phyloP scores from a whole-genome alignment of 2,888 invertebrate genomes.

The Heliconius sara region DNA sequence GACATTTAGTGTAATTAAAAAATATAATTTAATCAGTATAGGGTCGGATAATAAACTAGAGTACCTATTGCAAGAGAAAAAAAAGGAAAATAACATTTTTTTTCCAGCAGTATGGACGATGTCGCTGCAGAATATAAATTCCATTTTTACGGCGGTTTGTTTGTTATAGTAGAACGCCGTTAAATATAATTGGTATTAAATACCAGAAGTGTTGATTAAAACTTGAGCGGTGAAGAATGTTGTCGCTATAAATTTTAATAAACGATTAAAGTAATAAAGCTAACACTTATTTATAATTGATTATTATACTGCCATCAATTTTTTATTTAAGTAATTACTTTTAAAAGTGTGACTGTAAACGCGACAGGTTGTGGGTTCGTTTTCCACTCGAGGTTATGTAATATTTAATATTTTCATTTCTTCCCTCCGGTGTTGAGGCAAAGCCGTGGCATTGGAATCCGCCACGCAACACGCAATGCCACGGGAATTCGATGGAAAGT shows the following conservation, averaged over 20 bases:
- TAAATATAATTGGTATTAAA: slow-evolving; percentile 29
- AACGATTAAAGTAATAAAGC: slow-evolving; percentile 6
- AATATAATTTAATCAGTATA: slow-evolving; percentile 17
- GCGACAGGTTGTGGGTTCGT: neutral
- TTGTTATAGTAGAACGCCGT: slow-evolving; percentile 26
- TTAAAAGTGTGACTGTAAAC: neutral
- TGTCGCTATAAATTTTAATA: slow-evolving; percentile 9
- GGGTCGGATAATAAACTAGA: neutral
- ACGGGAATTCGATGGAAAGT: neutral
- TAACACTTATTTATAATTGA: neutral
- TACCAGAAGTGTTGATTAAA: slow-evolving; percentile 33
- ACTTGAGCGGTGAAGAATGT: slow-evolving; percentile 11
- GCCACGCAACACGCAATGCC: neutral
- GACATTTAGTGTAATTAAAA: slow-evolving; percentile 23
- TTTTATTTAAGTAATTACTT: too few species aligned
- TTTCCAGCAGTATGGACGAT: neutral
- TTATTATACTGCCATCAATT: neutral
- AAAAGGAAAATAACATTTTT: slow-evolving; percentile 15
- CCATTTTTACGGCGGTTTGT: slow-evolving; percentile 19
- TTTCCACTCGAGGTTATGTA: neutral
- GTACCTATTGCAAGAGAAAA: neutral
- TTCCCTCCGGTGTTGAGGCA: neutral
- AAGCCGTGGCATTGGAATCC: neutral
- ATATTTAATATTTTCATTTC: neutral
- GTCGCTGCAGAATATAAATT: slow-evolving; percentile 18